A percentile compares a stretch with the other conserved stretches of the same genome.
Evolutionary conservation across 2,797 vertebrate genomes (phyloP).

Genomic region (Aldrovandia affinis): DNA sequence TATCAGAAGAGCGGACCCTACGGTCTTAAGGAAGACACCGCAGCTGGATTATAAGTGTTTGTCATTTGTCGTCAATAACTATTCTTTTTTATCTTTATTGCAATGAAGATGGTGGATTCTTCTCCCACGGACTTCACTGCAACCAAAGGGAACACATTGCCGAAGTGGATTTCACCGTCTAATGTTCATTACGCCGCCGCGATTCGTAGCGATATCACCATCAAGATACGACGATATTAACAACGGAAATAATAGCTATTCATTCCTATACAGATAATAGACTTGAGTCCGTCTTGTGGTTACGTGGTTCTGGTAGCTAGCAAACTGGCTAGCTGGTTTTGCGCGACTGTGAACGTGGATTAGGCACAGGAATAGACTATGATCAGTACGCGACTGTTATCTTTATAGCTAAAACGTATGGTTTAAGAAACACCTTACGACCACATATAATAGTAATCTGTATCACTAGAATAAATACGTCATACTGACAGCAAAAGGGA

Average conservation of each 20-base stretch:
- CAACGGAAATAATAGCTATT: slow-evolving; percentile 32
- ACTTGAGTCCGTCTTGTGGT: slow-evolving; percentile 18
- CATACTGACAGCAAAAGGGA: slow-evolving; percentile 10
- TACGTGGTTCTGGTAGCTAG: slow-evolving; percentile 20
- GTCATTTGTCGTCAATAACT: slow-evolving; percentile 27
- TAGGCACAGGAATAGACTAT: background rate
- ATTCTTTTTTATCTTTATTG: slow-evolving; percentile 35
- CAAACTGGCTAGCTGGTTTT: slow-evolving; percentile 9
- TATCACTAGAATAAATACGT: background rate
- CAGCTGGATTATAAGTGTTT: slow-evolving; percentile 32
- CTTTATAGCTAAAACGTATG: slow-evolving; percentile 25
- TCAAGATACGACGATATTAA: slow-evolving; percentile 31
- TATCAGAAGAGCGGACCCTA: slow-evolving; percentile 33
- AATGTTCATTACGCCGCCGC: slow-evolving; percentile 42
- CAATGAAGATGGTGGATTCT: slow-evolving; percentile 40
- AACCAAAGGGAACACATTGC: slow-evolving; percentile 49
- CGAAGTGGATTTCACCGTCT: slow-evolving; percentile 48
- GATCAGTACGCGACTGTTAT: background rate
- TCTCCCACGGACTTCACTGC: slow-evolving; percentile 36
- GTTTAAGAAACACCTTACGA: slow-evolving; percentile 8
- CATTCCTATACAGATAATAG: slow-evolving; percentile 23
- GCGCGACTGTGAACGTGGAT: slow-evolving; percentile 35
- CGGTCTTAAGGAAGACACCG: background rate
- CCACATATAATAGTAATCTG: slow-evolving; percentile 1
- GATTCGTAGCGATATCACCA: slow-evolving; percentile 37